These are phyloP conservation scores for Odontocolon sp. DNA, from an alignment of 2,888 invertebrate species.

Conservation along the genomic window DNA sequence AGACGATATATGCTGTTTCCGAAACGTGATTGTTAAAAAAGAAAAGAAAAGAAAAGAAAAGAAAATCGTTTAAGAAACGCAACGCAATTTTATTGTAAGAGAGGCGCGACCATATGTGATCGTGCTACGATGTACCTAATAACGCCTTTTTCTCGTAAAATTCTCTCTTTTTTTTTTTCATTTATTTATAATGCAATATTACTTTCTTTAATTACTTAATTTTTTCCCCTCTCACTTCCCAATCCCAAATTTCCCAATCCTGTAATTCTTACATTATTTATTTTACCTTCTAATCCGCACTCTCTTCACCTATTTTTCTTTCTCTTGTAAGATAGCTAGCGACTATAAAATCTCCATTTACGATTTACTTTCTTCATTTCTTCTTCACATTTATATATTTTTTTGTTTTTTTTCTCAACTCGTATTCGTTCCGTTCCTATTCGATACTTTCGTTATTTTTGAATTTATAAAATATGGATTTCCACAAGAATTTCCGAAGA, in stretches of 20 bases:
- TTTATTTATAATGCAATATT: slow-evolving; percentile 48
- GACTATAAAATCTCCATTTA: slow-evolving; percentile 38
- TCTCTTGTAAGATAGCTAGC: slow-evolving; percentile 58
- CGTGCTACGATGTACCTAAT: slow-evolving; percentile 73
- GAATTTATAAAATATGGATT: slow-evolving; percentile 37
- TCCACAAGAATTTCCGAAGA: slow-evolving; percentile 44
- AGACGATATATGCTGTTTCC: slow-evolving; percentile 23
- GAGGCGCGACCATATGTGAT: slow-evolving; percentile 66
- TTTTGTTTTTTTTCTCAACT: slow-evolving; percentile 7
- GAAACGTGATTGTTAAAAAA: slow-evolving; percentile 31
- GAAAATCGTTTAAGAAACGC: slow-evolving; percentile 45
- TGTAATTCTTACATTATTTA: slow-evolving; percentile 51
- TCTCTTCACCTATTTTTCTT: slow-evolving; percentile 41
- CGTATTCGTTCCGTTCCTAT: neutral
- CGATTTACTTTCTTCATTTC: slow-evolving; percentile 10
- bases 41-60: neutral
- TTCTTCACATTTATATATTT: slow-evolving; percentile 27
- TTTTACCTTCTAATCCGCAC: slow-evolving; percentile 40
- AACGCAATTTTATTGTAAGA: slow-evolving; percentile 61
- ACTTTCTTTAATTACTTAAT: slow-evolving; percentile 35
- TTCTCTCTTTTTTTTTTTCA: slow-evolving; percentile 50
- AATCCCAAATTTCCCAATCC: slow-evolving; percentile 12
- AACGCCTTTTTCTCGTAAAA: slow-evolving; percentile 58
- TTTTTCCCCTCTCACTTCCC: slow-evolving; percentile 14
- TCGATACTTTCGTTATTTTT: slow-evolving; percentile 17